Evolutionary conservation across 1,140 invertebrate species (phyloP).

Genomic region (Phthorimaea operculella): DNA sequence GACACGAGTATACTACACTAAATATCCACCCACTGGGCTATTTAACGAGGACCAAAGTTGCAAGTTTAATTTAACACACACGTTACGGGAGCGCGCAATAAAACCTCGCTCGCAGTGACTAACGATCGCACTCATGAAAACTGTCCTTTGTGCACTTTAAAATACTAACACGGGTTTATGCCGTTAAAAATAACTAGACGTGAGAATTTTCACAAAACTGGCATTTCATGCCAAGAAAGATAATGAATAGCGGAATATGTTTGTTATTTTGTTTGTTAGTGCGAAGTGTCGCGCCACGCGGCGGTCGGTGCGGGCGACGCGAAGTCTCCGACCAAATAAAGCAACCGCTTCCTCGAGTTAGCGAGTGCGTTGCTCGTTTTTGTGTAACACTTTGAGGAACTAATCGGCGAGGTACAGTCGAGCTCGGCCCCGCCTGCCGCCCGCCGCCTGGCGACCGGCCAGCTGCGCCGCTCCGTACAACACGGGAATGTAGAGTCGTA

Average conservation of each 20-base stretch:
- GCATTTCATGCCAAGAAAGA: no score
- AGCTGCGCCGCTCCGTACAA: not conserved
- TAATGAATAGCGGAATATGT: no score
- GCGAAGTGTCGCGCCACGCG: not conserved
- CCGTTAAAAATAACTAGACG: no score
- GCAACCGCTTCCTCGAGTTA: slow-evolving; percentile 1
- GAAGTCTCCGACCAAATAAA: slow-evolving; percentile 2
- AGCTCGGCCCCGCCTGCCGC: not conserved
- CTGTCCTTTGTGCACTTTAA: no score
- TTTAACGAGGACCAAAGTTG: not conserved
- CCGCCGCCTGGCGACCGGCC: not conserved
- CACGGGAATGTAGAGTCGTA: no score
- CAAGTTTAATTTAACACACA: not conserved
- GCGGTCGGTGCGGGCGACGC: not conserved
- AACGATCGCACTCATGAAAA: not conserved
- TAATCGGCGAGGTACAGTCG: not conserved
- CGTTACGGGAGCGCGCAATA: not conserved
- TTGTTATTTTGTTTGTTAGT: no score
- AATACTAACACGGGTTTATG: no score
- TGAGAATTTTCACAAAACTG: no score
- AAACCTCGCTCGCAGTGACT: not conserved
- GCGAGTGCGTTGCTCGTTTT: not conserved
- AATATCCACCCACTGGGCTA: not conserved
- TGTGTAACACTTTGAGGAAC: slow-evolving; percentile 1
- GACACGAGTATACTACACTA: not conserved